Evolutionary conservation across 2,797 vertebrate species (phyloP).

Genomic region (Anguilla marmorata): DNA sequence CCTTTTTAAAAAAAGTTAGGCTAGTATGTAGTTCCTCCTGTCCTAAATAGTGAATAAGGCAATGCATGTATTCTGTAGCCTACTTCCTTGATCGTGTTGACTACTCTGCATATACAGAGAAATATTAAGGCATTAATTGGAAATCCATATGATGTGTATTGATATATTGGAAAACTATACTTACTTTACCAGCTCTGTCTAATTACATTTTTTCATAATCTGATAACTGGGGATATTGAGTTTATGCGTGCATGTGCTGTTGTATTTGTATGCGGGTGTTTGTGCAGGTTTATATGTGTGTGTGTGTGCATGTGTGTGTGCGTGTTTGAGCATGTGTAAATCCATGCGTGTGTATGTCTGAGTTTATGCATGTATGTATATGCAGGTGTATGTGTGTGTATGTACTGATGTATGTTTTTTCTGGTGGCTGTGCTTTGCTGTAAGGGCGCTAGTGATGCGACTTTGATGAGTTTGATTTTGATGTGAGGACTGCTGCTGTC

Average conservation of each 20-base stretch:
- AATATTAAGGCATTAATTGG: too few relatives aligned
- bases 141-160: not conserved
- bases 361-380: not conserved
- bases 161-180: not conserved
- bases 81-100: not conserved
- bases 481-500: constrained; percentile 52
- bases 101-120: too few relatives aligned
- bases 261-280: constrained; percentile 17
- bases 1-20: constrained; percentile 60
- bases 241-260: constrained; percentile 24
- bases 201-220: constrained; percentile 23
- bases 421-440: not conserved
- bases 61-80: not conserved
- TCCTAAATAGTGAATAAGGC: constrained; percentile 59
- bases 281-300: constrained; percentile 28
- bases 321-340: not conserved
- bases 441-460: constrained; percentile 22
- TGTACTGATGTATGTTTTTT: not conserved
- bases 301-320: constrained; percentile 25
- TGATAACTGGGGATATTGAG: not conserved
- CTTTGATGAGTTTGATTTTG: constrained; percentile 55
- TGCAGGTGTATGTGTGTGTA: not conserved
- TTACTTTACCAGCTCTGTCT: constrained; percentile 56
- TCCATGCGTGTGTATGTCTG: not conserved
- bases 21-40: constrained; percentile 70